Evolutionary conservation across 1,140 invertebrate genomes (phyloP).

Genomic region (Neelides sp.): DNA sequence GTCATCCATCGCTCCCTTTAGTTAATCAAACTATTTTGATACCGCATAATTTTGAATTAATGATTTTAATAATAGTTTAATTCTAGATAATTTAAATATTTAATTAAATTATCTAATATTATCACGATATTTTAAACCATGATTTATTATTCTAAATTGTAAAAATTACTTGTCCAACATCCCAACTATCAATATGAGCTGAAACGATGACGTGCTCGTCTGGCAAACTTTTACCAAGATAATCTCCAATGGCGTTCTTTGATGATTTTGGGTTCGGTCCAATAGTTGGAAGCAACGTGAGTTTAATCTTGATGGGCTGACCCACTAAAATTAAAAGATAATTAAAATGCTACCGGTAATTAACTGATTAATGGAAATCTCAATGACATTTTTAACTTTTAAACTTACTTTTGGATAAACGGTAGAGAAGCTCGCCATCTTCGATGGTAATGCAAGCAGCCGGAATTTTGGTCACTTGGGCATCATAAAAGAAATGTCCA

Average conservation of each 20-base stretch:
- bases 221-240: slow-evolving; percentile 34
- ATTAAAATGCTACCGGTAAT: not conserved
- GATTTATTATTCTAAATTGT: not conserved
- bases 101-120: not conserved
- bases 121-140: not conserved
- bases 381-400: not conserved
- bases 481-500: slow-evolving; percentile 21
- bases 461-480: slow-evolving; percentile 37
- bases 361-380: not conserved
- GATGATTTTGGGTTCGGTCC: slow-evolving; percentile 32
- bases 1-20: slow-evolving; percentile 73
- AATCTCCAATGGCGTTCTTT: slow-evolving; percentile 38
- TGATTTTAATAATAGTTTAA: too few species aligned
- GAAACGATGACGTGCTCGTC: slow-evolving; percentile 41
- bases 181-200: slow-evolving; percentile 45
- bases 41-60: too few species aligned
- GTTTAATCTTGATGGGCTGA: not conserved
- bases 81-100: not conserved
- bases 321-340: not conserved
- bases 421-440: slow-evolving; percentile 41
- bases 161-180: slow-evolving; percentile 38
- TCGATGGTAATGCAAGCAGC: slow-evolving; percentile 42
- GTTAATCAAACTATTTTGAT: slow-evolving; percentile 3
- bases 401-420: slow-evolving; percentile 37
- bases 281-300: slow-evolving; percentile 28